Evolutionary conservation across 2,113 vertebrate species (phyloP), one percentile per base, ranked within the genome.

Genomic region (Nasalis larvatus): DNA sequence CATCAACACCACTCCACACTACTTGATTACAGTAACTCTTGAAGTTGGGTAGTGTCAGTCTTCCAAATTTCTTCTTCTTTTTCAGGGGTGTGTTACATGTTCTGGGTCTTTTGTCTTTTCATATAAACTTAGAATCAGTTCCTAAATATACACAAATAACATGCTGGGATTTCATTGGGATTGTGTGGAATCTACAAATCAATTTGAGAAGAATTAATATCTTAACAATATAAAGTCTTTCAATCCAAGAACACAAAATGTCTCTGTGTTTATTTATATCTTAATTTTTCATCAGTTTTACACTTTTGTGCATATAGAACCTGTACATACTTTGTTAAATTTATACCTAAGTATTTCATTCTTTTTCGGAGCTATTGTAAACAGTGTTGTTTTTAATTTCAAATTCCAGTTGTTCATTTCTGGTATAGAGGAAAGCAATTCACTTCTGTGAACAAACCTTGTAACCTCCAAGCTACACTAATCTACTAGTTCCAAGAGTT

Each of bases 71-170:
- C 27, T 35, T 90, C 49, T 86, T 95, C 58, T 73, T 49, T 49
- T 49, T 94, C 20, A 74, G 45, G 82, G 89, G 16, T 87, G n/a
- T 84, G 40, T 68, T 74, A 40, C 47, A 40, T 89, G 86, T 66
- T 96, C 86, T 94, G 16, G 66, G 77, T 35, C 69, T 74, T 95
- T 82, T 94, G 32, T 89, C 16, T 94, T 94, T 66, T 9, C 8
- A 86, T 49, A 56, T n/a, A 94, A 94, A 92, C n/a, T 85, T 92
- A 69, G 30, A 93, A 83, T 95, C 35, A 63, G 27, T 94, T 82
- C 85, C 47, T 56, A 58, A 90, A 84, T 74, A 90, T 80, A 17
- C 20, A 97, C 45, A 92, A 96, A 92, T 52, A 92, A 21, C 10
- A n/a, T 81, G 32, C n/a, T 35, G 47, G 60, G 47, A 92, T 93